phyloP scores from a whole-genome alignment of 2,113 vertebrate species.

The Zapus hudsonius region DNA sequence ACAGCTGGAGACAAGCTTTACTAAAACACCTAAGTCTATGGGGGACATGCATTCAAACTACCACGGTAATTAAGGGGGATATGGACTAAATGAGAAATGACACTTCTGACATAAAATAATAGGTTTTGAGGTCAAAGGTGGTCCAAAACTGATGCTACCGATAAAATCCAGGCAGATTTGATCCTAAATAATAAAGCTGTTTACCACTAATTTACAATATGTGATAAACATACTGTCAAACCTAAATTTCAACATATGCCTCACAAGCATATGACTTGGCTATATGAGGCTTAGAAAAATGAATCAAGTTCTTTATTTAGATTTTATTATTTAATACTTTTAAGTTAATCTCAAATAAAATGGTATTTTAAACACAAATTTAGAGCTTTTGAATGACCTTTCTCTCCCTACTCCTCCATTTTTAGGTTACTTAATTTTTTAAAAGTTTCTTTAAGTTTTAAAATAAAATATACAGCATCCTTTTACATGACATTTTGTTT shows the following conservation, averaged over 20 bases:
- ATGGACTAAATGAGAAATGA: background rate
- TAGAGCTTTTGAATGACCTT: background rate
- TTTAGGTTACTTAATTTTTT: too few relatives aligned
- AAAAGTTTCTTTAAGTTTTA: too few relatives aligned
- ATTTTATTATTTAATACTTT: background rate
- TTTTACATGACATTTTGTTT: too few relatives aligned
- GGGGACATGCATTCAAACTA: too few relatives aligned
- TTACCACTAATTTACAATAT: background rate
- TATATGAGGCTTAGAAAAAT: background rate
- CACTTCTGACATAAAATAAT: background rate
- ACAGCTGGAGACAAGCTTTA: background rate
- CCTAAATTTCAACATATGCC: background rate
- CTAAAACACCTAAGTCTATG: too few relatives aligned
- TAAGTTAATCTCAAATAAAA: background rate
- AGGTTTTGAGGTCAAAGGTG: background rate
- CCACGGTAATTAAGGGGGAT: background rate
- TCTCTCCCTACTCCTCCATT: background rate
- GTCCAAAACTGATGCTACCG: too few relatives aligned
- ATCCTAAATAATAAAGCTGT: background rate
- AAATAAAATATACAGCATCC: too few relatives aligned
- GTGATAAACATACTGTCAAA: background rate
- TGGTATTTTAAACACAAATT: background rate
- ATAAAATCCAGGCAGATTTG: background rate
- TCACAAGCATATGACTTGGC: background rate
- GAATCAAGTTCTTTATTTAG: background rate